Conservation (phyloP, 1,140 invertebrate species). For the Aradophagus sp. region DNA sequence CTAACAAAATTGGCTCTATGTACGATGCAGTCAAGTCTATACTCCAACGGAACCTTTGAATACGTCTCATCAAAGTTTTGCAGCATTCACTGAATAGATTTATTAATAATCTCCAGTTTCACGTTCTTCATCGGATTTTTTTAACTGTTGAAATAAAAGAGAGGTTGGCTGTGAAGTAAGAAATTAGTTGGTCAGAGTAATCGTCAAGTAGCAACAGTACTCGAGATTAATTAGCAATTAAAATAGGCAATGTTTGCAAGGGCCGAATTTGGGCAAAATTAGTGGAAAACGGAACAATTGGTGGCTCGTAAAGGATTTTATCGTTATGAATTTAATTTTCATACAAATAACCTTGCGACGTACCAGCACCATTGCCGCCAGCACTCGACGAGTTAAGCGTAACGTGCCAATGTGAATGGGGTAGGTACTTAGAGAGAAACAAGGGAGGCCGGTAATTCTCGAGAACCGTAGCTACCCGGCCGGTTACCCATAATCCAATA, state of each 20-base stretch:
- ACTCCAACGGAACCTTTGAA: no score
- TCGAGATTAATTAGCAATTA: no score
- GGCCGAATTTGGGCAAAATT: slow-evolving; percentile 45
- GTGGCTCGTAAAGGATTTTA: slow-evolving; percentile 66
- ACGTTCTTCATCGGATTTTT: no score
- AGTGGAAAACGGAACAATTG: slow-evolving; percentile 19
- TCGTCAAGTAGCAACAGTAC: no score
- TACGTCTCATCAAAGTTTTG: no score
- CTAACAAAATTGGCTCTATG: no score
- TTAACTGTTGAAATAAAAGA: no score
- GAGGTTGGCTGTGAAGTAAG: no score
- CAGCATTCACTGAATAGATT: no score
- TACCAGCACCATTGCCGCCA: slow-evolving; percentile 30
- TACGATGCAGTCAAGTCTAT: no score
- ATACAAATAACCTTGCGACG: slow-evolving; percentile 64
- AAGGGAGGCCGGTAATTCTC: slow-evolving; percentile 61
- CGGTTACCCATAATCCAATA: slow-evolving; percentile 73
- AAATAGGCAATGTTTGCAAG: slow-evolving; percentile 22
- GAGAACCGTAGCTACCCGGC: slow-evolving; percentile 61
- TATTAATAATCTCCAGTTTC: no score
- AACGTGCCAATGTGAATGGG: slow-evolving; percentile 58
- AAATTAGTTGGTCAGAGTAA: no score
- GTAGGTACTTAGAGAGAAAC: slow-evolving; percentile 65
- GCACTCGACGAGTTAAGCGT: slow-evolving; percentile 51
- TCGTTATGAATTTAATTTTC: slow-evolving; percentile 74